phyloP scores from a whole-genome alignment of 2,797 vertebrate species.

The Calcarius lapponicus region DNA sequence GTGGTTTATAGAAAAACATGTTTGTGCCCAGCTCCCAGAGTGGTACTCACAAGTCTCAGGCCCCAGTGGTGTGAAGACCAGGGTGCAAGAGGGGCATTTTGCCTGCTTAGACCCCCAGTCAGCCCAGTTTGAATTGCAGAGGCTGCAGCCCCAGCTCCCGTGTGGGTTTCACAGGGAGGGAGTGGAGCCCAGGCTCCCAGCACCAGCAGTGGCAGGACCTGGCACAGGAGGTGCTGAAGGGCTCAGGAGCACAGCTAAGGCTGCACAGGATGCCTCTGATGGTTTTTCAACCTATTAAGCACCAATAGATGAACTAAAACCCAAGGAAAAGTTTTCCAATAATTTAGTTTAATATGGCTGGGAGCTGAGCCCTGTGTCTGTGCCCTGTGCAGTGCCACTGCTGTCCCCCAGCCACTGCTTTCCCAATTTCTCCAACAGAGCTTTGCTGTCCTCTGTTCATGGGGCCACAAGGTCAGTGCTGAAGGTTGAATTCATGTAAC shows the following conservation, averaged over 20 bases:
- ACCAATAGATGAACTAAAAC: background rate
- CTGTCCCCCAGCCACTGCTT: background rate
- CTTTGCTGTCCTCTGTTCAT: background rate
- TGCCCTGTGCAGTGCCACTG: background rate
- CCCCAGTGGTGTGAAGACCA: background rate
- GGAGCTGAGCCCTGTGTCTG: background rate
- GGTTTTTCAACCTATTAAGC: background rate
- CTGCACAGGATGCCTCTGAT: background rate
- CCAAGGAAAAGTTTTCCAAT: background rate
- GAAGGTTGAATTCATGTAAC: background rate
- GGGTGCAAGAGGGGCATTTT: background rate
- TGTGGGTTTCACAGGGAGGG: fast-evolving
- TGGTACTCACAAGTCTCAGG: background rate
- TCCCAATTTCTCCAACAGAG: background rate
- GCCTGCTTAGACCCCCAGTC: background rate
- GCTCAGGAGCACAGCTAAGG: background rate
- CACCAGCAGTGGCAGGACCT: background rate
- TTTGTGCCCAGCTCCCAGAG: background rate
- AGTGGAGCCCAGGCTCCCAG: background rate
- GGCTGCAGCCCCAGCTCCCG: background rate
- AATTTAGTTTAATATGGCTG: background rate
- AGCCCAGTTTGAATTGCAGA: fast-evolving
- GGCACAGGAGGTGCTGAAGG: background rate
- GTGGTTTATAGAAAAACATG: background rate
- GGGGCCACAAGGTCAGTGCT: background rate